phyloP scores from a whole-genome alignment of 1,140 invertebrate species.

The Pentalonia nigronervosa region DNA sequence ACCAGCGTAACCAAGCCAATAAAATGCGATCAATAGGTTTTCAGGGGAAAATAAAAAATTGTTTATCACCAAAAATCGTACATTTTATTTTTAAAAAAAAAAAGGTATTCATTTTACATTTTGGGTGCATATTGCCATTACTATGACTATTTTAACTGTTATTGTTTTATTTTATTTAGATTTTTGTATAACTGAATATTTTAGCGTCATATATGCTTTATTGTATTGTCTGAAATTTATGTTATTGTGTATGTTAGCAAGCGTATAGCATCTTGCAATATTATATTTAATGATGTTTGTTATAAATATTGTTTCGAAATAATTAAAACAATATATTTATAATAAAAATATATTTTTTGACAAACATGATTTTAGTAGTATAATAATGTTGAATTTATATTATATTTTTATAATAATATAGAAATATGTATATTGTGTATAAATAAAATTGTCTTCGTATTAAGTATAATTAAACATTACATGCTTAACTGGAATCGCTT shows the following conservation, averaged over 20 bases:
- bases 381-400: not conserved
- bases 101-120: not conserved
- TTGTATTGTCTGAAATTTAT: constrained; percentile 6
- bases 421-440: constrained; percentile 18
- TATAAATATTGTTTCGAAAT: not conserved
- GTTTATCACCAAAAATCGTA: not conserved
- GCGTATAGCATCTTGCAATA: not conserved
- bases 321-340: not conserved
- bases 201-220: not conserved
- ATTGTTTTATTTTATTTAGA: not conserved
- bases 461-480: not conserved
- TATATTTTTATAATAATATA: not conserved
- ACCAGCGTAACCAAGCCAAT: constrained; percentile 14
- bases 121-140: not conserved
- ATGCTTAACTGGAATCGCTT: constrained; percentile 31
- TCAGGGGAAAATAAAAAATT: not conserved
- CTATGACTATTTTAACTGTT: not conserved
- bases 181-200: not conserved
- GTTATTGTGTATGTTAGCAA: constrained; percentile 25
- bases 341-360: not conserved
- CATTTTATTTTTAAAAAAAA: not conserved
- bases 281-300: not conserved
- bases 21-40: constrained; percentile 15
- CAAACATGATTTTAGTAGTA: not conserved
- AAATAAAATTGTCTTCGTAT: constrained; percentile 8